Base-by-base conservation (phyloP, 1,140 invertebrate species). In the Drosophila parvula region DNA sequence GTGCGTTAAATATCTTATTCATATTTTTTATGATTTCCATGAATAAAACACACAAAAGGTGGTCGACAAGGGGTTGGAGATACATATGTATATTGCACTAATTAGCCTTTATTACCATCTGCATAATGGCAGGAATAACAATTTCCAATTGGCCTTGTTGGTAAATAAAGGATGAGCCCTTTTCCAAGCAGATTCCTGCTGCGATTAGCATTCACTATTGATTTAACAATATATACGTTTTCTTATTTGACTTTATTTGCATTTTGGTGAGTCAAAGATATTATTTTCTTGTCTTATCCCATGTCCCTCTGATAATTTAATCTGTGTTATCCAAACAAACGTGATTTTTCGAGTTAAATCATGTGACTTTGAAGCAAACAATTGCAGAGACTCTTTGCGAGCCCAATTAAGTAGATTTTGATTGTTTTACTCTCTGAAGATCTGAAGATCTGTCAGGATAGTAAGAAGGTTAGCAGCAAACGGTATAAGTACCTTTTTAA, bases 141-240 rank as follows among this genome's bases (percentile, higher is more conserved):
- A 38, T 3, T 55, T 18, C 51, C 22, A 55, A 55, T 55, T 55
- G 51, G 50, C 18, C 18, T 53, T 53, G 32, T 38, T 34, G 16
- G 22, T 14, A n/a, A 5, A 9, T 14, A 2, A 3, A 12, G 18
- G 11, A 16, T 11, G 10, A 22, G 22, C 10, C 6, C 6, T 18
- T 11, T 4, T 18, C 22, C 12, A 11, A 12, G 4, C 32, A 5
- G 50, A 53, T 36, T 53, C 34, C 32, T 36, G 11, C 9, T 1
- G 5, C 51, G 32, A 27, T 55, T 22, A 27, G 18, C 18, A n/a
- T 38, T 55, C 34, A n/a, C 6, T 55, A 55, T 55, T 38, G 51
- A 55, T 55, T 38, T 11, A 55, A 55, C 51, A 55, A 55, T 22
- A 14, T n/a, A 14, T 12, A n/a, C 14, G 18, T 38, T 53, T 16